Evolutionary conservation across 1,140 invertebrate genomes (phyloP), one percentile per base, ranked within the genome.

Genomic region (Uloborus diversus): DNA sequence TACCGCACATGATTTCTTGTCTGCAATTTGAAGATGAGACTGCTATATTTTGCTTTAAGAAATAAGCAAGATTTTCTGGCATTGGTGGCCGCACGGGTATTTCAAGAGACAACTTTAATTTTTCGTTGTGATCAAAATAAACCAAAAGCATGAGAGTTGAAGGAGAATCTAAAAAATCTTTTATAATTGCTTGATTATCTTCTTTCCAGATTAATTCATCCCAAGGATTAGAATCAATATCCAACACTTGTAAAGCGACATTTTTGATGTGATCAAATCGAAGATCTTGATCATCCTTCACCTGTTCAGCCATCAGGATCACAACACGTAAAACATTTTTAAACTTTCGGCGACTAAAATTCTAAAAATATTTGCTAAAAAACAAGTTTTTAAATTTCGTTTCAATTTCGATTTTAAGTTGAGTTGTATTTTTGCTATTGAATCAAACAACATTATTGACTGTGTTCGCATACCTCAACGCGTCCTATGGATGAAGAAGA

Each of bases 131-230:
- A 79, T 79, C 53, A 25, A 68, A 68, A 35, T 65, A 69, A 9
- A 61, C 30, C 11, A 79, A 49, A 69, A 79, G 35, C 3, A 66
- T 23, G 37, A 13, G 23, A n/a, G 53, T 68, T 5, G 33, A 14
- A 7, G 62, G 37, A 17, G 35, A 23, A 33, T 79, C 76, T 33
- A 79, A 49, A 49, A 69, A 79, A 27, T 79, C 64, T 14, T 69
- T 79, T 14, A 79, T 42, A 32, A 69, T 59, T 33, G 56, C 28
- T 51, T 47, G 33, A 35, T 35, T 79, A 23, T 79, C 76, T 68
- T 79, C 76, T 32, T 69, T 79, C 56, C 53, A 69, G 2, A 69
- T 47, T 33, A 61, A 3, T 17, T 79, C 76, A 35, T 33, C 51
- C 76, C 76, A 79, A 25, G 27, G 28, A 32, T 25, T 49, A 25